These are phyloP conservation scores for Motacilla tschutschensis DNA, from an alignment of 2,113 vertebrate species.

Conservation along the genomic window DNA sequence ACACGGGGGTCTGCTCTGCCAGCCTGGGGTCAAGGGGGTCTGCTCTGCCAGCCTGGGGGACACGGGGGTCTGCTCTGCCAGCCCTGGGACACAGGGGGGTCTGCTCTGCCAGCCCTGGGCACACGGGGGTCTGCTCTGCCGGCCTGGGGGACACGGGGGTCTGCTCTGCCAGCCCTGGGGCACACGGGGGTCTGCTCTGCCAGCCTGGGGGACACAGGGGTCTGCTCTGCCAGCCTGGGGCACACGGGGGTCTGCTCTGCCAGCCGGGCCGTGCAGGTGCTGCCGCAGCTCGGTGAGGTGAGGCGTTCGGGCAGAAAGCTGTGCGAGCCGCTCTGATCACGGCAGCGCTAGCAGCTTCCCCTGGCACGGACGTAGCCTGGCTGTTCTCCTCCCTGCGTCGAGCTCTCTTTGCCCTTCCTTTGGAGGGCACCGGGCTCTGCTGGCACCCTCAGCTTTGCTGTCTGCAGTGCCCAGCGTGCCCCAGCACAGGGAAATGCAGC, in stretches of 20 bases:
- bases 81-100: accelerated
- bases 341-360: neutral
- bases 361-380: neutral
- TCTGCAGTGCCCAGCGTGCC: accelerated
- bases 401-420: neutral
- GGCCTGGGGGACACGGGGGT: neutral
- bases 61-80: neutral
- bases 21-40: neutral
- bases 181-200: neutral
- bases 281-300: neutral
- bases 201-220: accelerated
- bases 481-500: accelerated
- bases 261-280: neutral
- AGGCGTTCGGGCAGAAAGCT: neutral
- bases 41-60: neutral
- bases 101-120: neutral
- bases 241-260: neutral
- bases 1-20: neutral
- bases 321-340: accelerated
- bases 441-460: neutral
- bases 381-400: neutral
- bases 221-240: neutral
- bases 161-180: accelerated
- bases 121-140: too few species aligned
- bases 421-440: neutral